Evolutionary conservation across 1,140 invertebrate genomes (phyloP), one percentile per base, ranked within the genome.

Genomic region (Drosophila mojavensis): DNA sequence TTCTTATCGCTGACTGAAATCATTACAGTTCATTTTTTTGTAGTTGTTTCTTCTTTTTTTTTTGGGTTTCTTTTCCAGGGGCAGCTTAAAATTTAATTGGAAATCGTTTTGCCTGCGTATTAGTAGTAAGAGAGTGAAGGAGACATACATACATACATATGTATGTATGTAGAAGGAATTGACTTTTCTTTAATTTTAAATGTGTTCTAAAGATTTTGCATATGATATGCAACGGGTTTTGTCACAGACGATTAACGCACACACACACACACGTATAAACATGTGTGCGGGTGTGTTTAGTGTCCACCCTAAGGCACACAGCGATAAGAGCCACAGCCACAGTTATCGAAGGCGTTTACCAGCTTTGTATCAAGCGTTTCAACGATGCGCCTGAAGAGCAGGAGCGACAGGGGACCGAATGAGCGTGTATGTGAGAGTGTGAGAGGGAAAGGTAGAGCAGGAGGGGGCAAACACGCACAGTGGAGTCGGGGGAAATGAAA

Each of bases 1-100:
- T 75, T 56, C 79, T 82, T 82, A 81, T 81, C 82, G 67, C 48
- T 65, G 71, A 63, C 53, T 68, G 66, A 60, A 81, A 81, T 77
- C 73, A 81, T 81, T 60, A 43, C 56, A 61, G 33, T 17, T 58
- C 28, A 30, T 2, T 54, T 45, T 20, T 58, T 26, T 39, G n/a
- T 28, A 30, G 15, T 43, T 56, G 7, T 51, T 53, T 24, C 1
- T 41, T 24, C 1, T 39, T 43, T 28, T 51, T 51, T 33, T 33
- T 9, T 33, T 6, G 28, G 28, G 0, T 6, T 50, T 24, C 50
- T 13, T 41, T 26, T 74, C 63, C 55, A 67, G 43, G 55, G 55
- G 26, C 54, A 66, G 48, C 55, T 28, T 47, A 72, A 66, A 48
- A 66, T 73, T 84, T 71, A 81, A 86, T 81, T 85, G 70, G 60